Evolutionary conservation across 1,140 invertebrate species (phyloP).

Genomic region (Centruroides vittatus): DNA sequence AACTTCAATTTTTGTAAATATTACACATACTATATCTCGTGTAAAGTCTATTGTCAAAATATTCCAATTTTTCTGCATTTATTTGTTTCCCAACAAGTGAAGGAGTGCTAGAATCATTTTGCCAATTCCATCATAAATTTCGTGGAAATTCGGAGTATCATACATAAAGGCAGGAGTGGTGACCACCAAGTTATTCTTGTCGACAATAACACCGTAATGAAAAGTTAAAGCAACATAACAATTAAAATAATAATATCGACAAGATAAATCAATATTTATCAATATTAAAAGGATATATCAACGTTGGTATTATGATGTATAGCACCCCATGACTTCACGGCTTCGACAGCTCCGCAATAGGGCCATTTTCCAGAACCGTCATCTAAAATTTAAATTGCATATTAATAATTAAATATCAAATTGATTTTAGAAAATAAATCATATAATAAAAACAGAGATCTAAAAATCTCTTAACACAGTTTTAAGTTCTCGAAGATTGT

Average conservation of each 20-base stretch:
- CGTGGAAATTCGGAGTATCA: slow-evolving; percentile 30
- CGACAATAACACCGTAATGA: slow-evolving; percentile 32
- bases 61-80: too few relatives aligned
- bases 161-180: slow-evolving; percentile 48
- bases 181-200: slow-evolving; percentile 37
- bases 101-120: slow-evolving; percentile 34
- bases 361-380: slow-evolving; percentile 38
- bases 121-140: slow-evolving; percentile 41
- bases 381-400: slow-evolving; percentile 16
- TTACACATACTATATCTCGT: too few relatives aligned
- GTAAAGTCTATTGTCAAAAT: too few relatives aligned
- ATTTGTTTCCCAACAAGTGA: slow-evolving; percentile 18
- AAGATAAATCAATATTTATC: slow-evolving; percentile 15
- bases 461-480: too few relatives aligned
- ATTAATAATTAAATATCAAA: too few relatives aligned
- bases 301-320: slow-evolving; percentile 31
- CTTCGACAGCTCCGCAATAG: slow-evolving; percentile 38
- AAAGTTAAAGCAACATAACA: not conserved
- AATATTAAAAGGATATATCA: slow-evolving; percentile 26
- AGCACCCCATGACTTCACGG: slow-evolving; percentile 36
- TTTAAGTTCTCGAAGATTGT: too few relatives aligned
- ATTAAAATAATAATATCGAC: slow-evolving; percentile 25
- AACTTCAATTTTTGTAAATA: too few relatives aligned
- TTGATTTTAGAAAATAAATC: too few relatives aligned
- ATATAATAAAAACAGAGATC: too few relatives aligned